phyloP scores from a whole-genome alignment of 2,113 vertebrate genomes.

The Seriola dumerili region DNA sequence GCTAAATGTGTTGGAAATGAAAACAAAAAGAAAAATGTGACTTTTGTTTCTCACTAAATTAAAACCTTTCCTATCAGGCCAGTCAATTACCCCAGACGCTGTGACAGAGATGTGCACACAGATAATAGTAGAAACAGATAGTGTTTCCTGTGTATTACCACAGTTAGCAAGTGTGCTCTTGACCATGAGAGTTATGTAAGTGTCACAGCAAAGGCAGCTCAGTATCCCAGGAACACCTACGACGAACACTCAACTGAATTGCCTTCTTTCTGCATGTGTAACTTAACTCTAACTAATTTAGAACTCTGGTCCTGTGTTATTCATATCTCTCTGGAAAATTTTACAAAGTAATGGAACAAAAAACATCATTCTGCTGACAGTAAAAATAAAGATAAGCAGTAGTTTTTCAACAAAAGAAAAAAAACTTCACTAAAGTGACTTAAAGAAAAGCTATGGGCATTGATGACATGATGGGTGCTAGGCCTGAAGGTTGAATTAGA shows the following conservation, averaged over 20 bases:
- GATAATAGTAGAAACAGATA: conserved; percentile 52
- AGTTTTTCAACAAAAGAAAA: conserved; percentile 3
- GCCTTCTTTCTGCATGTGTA: conserved; percentile 55
- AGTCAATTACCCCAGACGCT: background rate
- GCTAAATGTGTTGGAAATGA: conserved; percentile 7
- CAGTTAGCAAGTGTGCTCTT: conserved; percentile 57
- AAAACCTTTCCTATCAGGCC: background rate
- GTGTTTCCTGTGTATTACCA: conserved; percentile 63
- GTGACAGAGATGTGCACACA: conserved; percentile 24
- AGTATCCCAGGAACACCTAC: conserved; percentile 68
- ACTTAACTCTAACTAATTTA: conserved; percentile 64
- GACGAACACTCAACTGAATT: conserved; percentile 75
- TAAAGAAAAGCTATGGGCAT: conserved; percentile 16
- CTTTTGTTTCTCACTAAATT: conserved; percentile 17
- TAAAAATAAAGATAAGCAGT: background rate
- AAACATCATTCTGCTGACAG: conserved; percentile 12
- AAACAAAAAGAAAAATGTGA: conserved; percentile 9
- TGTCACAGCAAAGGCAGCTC: conserved; percentile 32
- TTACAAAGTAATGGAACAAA: conserved; percentile 12
- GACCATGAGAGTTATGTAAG: conserved; percentile 45
- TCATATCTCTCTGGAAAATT: conserved; percentile 46
- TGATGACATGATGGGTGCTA: conserved; percentile 23
- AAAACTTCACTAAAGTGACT: background rate
- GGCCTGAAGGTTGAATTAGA: conserved; percentile 44
- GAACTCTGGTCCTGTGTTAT: conserved; percentile 7